Percentiles rank a stretch among this genome's conserved stretches.
phyloP scores from a whole-genome alignment of 2,888 invertebrate genomes.

The Chloroclystis v-ata region DNA sequence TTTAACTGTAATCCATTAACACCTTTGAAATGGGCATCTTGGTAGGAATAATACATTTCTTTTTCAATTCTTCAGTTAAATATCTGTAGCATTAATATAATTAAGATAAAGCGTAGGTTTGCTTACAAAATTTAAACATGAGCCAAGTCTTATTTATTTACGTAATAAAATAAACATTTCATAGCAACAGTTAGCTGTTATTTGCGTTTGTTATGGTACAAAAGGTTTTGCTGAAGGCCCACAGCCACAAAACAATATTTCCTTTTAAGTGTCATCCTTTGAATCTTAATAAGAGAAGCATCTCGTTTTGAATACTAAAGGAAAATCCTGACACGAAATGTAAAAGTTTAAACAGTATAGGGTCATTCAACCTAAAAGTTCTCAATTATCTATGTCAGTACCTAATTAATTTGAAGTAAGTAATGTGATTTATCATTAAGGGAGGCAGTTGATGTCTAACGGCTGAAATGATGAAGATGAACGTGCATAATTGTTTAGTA shows the following conservation, averaged over 20 bases:
- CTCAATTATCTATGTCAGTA: slow-evolving; percentile 6
- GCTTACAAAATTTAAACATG: too few species aligned
- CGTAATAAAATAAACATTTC: slow-evolving; percentile 13
- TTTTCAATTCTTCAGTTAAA: too few species aligned
- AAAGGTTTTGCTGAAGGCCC: slow-evolving; percentile 33
- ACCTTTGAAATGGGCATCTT: too few species aligned
- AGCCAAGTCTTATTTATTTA: neutral
- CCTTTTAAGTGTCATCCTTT: slow-evolving; percentile 71
- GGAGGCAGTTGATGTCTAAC: too few species aligned
- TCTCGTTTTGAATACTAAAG: slow-evolving; percentile 67
- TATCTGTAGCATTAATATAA: too few species aligned
- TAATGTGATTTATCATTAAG: too few species aligned
- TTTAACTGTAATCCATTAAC: too few species aligned
- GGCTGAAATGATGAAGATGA: too few species aligned
- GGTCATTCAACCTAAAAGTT: slow-evolving; percentile 59
- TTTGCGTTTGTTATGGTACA: slow-evolving; percentile 31
- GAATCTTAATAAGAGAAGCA: slow-evolving; percentile 72
- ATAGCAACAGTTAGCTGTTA: slow-evolving; percentile 23
- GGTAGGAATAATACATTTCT: too few species aligned
- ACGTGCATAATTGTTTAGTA: too few species aligned
- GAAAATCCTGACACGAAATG: slow-evolving; percentile 53
- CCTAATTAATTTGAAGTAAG: too few species aligned
- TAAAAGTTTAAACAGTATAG: slow-evolving; percentile 23
- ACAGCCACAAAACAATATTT: slow-evolving; percentile 57
- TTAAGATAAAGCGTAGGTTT: too few species aligned